Evolutionary conservation across 2,797 vertebrate species (phyloP).

Genomic region (Gadopsis marmoratus): DNA sequence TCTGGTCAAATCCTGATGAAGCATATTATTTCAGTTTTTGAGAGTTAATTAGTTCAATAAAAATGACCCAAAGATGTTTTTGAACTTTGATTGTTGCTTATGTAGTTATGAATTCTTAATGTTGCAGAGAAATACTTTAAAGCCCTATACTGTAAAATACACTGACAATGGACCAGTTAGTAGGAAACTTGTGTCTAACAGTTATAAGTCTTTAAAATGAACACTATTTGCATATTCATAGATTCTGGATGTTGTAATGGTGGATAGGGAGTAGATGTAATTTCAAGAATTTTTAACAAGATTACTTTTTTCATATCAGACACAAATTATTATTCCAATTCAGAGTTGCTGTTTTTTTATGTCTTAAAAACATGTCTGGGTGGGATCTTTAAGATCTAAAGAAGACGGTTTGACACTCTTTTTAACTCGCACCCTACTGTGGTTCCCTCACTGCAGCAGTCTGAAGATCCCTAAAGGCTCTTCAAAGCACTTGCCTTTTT

Average conservation of each 20-base stretch:
- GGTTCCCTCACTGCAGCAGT: not conserved
- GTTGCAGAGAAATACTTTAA: not conserved
- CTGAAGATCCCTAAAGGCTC: not conserved
- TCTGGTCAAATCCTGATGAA: not conserved
- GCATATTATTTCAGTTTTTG: not conserved
- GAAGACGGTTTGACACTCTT: not conserved
- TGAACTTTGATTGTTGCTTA: not conserved
- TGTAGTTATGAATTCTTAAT: not conserved
- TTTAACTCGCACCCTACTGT: not conserved
- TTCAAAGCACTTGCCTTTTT: not conserved
- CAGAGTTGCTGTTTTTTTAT: not conserved
- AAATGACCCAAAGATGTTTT: not conserved
- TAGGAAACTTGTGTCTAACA: not conserved
- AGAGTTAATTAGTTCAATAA: not conserved
- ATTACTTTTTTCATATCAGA: not conserved
- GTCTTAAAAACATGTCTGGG: not conserved
- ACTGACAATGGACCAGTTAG: not conserved
- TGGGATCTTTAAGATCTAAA: constrained; percentile 4
- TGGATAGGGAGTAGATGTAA: not conserved
- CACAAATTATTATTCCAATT: not conserved
- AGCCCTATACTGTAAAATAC: not conserved
- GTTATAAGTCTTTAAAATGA: not conserved
- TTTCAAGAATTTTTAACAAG: not conserved
- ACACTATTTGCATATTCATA: constrained; percentile 2
- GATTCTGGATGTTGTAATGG: not conserved